Evolutionary conservation across 2,113 vertebrate genomes (phyloP).

Genomic region (Sceloporus tristichus): DNA sequence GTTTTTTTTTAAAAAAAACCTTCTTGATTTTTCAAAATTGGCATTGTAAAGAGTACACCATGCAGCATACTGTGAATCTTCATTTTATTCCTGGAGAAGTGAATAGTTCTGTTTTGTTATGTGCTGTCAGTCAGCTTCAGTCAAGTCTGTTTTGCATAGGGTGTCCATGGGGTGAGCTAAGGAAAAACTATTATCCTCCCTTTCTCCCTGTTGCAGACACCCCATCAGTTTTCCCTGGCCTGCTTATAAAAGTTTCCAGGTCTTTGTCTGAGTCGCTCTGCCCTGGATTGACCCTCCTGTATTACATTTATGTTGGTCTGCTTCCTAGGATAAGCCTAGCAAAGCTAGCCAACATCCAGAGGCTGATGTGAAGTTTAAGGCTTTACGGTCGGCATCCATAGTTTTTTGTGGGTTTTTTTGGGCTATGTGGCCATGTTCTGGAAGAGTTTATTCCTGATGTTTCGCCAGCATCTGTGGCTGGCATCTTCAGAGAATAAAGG

Average conservation of each 20-base stretch:
- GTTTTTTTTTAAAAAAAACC: slow-evolving; percentile 40
- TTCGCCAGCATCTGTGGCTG: too few relatives aligned
- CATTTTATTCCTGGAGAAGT: not conserved
- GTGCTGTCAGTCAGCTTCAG: not conserved
- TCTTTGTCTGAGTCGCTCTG: not conserved
- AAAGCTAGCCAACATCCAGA: not conserved
- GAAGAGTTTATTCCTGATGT: too few relatives aligned
- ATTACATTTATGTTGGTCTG: not conserved
- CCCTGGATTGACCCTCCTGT: not conserved
- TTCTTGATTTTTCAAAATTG: slow-evolving; percentile 51
- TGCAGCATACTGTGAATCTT: not conserved
- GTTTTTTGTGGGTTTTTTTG: too few relatives aligned
- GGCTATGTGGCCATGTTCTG: too few relatives aligned
- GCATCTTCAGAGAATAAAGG: too few relatives aligned
- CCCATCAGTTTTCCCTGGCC: not conserved
- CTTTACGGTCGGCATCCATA: too few relatives aligned
- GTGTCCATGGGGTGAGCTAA: not conserved
- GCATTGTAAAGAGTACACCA: slow-evolving; percentile 46
- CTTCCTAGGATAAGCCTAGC: not conserved
- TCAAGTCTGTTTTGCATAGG: not conserved
- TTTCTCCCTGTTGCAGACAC: not conserved
- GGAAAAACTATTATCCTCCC: not conserved
- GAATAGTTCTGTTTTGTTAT: not conserved
- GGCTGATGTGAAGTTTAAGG: too few relatives aligned
- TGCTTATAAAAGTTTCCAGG: not conserved